These are phyloP conservation scores for Hippocampus guttulatus DNA, from an alignment of 2,113 vertebrate species.

Conservation along the genomic window DNA sequence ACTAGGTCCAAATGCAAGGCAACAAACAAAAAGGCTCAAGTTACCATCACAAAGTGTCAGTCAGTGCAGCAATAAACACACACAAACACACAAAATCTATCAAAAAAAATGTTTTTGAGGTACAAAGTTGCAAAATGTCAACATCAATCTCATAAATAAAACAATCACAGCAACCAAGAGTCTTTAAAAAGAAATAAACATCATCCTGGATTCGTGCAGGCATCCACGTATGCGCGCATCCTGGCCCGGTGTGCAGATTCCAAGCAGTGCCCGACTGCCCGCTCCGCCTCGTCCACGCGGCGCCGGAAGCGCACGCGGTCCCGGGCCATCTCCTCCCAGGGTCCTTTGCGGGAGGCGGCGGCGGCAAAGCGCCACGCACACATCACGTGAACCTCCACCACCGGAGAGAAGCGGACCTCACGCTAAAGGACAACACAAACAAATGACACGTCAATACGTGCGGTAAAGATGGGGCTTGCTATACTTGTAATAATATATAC, in stretches of 20 bases:
- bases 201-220: neutral
- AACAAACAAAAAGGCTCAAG: conserved; percentile 57
- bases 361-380: conserved; percentile 79
- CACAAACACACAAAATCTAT: conserved; percentile 3
- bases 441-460: neutral
- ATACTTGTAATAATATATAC: neutral
- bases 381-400: conserved; percentile 76
- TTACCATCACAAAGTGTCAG: conserved; percentile 55
- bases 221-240: conserved; percentile 45
- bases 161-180: conserved; percentile 47
- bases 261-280: conserved; percentile 71
- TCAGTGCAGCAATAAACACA: conserved; percentile 60
- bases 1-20: conserved; percentile 62
- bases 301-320: conserved; percentile 79
- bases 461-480: neutral
- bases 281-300: conserved; percentile 70
- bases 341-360: conserved; percentile 76
- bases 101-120: conserved; percentile 48
- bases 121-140: conserved; percentile 49
- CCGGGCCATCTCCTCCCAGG: conserved; percentile 82
- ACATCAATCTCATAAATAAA: neutral
- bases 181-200: neutral
- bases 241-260: conserved; percentile 62
- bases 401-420: conserved; percentile 80
- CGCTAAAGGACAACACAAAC: conserved; percentile 3